Percentiles rank a stretch among this genome's conserved stretches.
Conservation (phyloP, 2,113 vertebrate genomes). For the Poeciliopsis occidentalis region DNA sequence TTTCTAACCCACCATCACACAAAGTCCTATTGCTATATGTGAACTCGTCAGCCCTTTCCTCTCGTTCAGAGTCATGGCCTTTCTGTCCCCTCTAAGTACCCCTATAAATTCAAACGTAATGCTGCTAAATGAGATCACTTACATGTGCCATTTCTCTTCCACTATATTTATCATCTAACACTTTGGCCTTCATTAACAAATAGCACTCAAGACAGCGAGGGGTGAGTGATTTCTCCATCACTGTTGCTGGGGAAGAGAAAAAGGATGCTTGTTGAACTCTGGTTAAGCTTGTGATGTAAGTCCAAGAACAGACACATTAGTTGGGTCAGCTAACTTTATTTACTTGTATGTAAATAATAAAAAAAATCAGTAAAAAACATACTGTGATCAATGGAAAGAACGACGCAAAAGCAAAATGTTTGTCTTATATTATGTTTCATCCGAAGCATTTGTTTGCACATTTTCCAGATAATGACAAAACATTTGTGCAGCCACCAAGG, state of each 20-base stretch:
- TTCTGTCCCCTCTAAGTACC: conserved; percentile 80
- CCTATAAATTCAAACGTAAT: conserved; percentile 84
- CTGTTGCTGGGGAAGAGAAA: conserved; percentile 37
- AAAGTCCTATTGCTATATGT: neutral
- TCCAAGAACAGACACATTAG: conserved; percentile 29
- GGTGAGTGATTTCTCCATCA: conserved; percentile 68
- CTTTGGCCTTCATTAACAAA: conserved; percentile 86
- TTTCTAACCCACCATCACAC: conserved; percentile 30
- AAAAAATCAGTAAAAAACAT: neutral
- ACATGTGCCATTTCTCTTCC: conserved; percentile 82
- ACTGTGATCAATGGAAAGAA: conserved; percentile 2
- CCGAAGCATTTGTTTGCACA: conserved; percentile 14
- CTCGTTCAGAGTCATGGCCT: conserved; percentile 68
- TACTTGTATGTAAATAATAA: neutral
- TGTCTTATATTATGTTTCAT: conserved; percentile 2
- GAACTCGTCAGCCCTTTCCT: conserved; percentile 51
- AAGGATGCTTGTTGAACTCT: conserved; percentile 47
- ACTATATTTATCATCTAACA: conserved; percentile 82
- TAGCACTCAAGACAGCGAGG: conserved; percentile 72
- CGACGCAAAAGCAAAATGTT: neutral
- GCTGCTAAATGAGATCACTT: conserved; percentile 83
- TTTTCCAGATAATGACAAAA: conserved; percentile 1
- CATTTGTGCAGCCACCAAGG: neutral
- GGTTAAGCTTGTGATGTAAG: conserved; percentile 40
- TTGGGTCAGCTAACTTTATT: conserved; percentile 26